Conservation (phyloP, 1,140 invertebrate species). For the Doryteuthis pealeii region DNA sequence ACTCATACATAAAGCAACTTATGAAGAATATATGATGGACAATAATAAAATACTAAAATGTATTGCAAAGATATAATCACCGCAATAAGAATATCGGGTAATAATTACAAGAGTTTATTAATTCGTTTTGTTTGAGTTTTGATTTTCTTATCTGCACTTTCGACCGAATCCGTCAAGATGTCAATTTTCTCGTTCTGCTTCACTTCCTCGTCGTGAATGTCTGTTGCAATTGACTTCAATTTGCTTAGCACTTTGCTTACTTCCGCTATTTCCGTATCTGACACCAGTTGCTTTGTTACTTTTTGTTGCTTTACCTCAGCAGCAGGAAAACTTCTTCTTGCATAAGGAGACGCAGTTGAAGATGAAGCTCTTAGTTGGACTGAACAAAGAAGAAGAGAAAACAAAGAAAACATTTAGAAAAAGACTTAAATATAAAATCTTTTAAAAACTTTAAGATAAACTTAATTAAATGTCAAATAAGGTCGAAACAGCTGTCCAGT, state of each 20-base stretch:
- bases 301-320: neutral
- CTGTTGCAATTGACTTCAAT: slow-evolving; percentile 28
- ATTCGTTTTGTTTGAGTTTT: slow-evolving; percentile 18
- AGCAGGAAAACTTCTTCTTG: neutral
- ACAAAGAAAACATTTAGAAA: too few relatives aligned
- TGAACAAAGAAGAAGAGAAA: neutral
- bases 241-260: slow-evolving; percentile 23
- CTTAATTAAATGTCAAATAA: too few relatives aligned
- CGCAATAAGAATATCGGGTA: too few relatives aligned
- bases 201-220: slow-evolving; percentile 27
- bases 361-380: neutral
- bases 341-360: slow-evolving; percentile 8
- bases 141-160: slow-evolving; percentile 27
- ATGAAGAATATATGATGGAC: too few relatives aligned
- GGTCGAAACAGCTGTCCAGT: too few relatives aligned
- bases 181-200: slow-evolving; percentile 32
- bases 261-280: slow-evolving; percentile 30
- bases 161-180: slow-evolving; percentile 22
- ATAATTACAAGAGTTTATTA: slow-evolving; percentile 8
- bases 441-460: too few relatives aligned
- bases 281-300: slow-evolving; percentile 19
- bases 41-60: too few relatives aligned
- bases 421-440: too few relatives aligned
- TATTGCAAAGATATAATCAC: too few relatives aligned
- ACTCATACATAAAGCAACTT: too few relatives aligned